phyloP scores from a whole-genome alignment of 1,140 invertebrate species.

The Bombus picipes region DNA sequence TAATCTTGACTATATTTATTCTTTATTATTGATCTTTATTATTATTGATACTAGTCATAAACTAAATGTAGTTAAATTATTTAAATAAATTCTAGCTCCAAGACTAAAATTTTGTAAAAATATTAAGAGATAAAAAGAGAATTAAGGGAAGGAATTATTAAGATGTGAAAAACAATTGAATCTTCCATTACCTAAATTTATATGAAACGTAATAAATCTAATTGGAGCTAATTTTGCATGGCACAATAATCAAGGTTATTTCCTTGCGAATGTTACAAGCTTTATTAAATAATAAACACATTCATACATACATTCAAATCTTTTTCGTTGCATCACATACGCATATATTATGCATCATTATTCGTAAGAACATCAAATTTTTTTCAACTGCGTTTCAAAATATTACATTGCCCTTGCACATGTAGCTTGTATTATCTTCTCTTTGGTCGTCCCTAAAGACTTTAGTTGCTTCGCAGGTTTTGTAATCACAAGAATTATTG shows the following conservation, averaged over 20 bases:
- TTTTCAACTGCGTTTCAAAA: conserved; percentile 23
- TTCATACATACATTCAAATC: conserved; percentile 24
- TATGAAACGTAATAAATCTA: background rate
- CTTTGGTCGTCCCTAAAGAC: conserved; percentile 57
- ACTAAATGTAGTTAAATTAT: conserved; percentile 20
- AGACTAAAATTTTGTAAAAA: background rate
- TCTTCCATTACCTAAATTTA: background rate
- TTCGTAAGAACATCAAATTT: conserved; percentile 33
- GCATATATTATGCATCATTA: conserved; percentile 46
- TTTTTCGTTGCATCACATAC: conserved; percentile 47
- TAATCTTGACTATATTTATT: too few relatives aligned
- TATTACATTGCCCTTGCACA: conserved; percentile 4
- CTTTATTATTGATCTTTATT: background rate
- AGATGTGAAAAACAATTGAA: background rate
- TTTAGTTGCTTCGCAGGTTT: conserved; percentile 39
- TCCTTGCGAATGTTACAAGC: conserved; percentile 24
- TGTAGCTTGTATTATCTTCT: conserved; percentile 35
- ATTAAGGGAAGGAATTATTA: background rate
- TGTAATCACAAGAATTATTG: conserved; percentile 43
- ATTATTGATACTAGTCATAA: conserved; percentile 28
- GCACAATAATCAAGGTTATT: conserved; percentile 52
- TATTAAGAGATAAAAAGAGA: background rate
- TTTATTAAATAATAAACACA: conserved; percentile 42
- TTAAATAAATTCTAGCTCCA: background rate
- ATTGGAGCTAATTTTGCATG: conserved; percentile 42